Conservation (phyloP, 2,113 vertebrate genomes). For the Polypterus senegalus region DNA sequence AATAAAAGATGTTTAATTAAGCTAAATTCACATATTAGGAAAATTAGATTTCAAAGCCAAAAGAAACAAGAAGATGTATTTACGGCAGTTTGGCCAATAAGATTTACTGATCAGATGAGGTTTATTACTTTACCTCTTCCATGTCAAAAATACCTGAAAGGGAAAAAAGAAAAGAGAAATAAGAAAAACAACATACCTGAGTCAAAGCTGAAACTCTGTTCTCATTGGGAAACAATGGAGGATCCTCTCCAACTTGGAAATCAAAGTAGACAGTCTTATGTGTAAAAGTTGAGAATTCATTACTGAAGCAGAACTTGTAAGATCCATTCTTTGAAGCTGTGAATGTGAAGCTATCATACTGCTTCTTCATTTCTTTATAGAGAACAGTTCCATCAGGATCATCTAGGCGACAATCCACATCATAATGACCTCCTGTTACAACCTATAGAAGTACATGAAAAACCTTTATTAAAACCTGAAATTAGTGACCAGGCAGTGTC, state of each 20-base stretch:
- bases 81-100: not conserved
- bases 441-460: conserved; percentile 48
- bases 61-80: too few species aligned
- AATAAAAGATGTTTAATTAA: too few species aligned
- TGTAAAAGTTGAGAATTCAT: conserved; percentile 96
- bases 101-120: not conserved
- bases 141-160: not conserved
- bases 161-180: not conserved
- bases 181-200: conserved; percentile 61
- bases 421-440: conserved; percentile 94
- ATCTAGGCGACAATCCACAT: conserved; percentile 90
- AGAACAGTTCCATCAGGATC: conserved; percentile 75
- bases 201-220: conserved; percentile 91
- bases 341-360: conserved; percentile 95
- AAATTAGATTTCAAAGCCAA: too few species aligned
- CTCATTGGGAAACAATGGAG: conserved; percentile 90
- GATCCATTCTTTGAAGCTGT: conserved; percentile 83
- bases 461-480: too few species aligned
- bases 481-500: too few species aligned
- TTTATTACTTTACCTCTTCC: too few species aligned
- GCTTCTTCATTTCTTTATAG: conserved; percentile 97
- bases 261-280: conserved; percentile 98
- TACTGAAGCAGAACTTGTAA: conserved; percentile 96
- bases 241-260: conserved; percentile 94
- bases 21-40: too few species aligned